These are phyloP conservation scores for Alethe castanea DNA, from an alignment of 2,113 vertebrate species.

Conservation along the genomic window DNA sequence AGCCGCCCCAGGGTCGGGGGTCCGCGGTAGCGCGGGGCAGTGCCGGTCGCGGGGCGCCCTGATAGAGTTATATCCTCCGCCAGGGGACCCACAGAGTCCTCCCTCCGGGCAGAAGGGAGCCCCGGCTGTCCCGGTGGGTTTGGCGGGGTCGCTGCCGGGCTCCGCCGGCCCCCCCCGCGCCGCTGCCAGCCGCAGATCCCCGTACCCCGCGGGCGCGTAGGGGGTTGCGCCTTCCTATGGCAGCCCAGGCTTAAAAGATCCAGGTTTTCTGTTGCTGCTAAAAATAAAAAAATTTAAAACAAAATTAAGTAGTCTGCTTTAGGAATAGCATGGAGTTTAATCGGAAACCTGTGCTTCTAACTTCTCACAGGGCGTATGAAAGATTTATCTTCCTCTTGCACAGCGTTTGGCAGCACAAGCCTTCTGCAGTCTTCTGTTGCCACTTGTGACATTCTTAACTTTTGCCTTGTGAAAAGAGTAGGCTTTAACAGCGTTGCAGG, in stretches of 20 bases:
- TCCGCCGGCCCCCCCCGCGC: too few species aligned
- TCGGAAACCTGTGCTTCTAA: not conserved
- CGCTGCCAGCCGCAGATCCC: not conserved
- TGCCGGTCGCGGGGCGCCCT: not conserved
- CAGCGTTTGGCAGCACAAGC: not conserved
- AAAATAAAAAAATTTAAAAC: not conserved
- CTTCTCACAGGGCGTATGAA: not conserved
- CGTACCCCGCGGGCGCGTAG: not conserved
- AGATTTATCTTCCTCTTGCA: not conserved
- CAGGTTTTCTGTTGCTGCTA: not conserved
- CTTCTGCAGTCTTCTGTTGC: not conserved
- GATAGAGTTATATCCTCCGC: not conserved
- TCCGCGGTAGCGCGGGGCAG: too few species aligned
- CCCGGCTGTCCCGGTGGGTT: not conserved
- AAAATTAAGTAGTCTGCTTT: not conserved
- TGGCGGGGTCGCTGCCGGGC: not conserved
- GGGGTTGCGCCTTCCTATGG: not conserved
- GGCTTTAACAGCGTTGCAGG: not conserved
- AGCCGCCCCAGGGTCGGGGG: not conserved
- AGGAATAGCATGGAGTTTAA: not conserved
- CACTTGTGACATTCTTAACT: not conserved
- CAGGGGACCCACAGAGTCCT: accelerated
- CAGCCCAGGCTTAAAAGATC: not conserved
- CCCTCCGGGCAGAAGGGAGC: not conserved
- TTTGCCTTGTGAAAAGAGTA: not conserved